phyloP scores from a whole-genome alignment of 2,888 invertebrate genomes.

The Ceriagrion tenellum region DNA sequence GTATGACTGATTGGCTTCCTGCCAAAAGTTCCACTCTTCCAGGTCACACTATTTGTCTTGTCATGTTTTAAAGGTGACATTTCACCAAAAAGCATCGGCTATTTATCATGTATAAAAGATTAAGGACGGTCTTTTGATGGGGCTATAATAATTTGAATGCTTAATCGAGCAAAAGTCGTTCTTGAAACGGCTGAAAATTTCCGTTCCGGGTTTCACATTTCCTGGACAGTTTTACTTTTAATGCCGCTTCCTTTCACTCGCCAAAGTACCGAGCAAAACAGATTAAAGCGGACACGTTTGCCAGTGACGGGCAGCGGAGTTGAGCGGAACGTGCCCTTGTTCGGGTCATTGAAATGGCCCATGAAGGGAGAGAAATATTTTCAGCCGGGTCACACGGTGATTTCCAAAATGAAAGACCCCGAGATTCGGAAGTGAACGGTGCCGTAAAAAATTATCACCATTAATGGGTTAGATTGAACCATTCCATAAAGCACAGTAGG shows the following conservation, averaged over 20 bases:
- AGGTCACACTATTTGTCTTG: not conserved
- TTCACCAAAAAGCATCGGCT: not conserved
- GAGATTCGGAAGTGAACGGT: not conserved
- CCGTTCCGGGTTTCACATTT: not conserved
- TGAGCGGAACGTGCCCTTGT: not conserved
- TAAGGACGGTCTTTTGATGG: not conserved
- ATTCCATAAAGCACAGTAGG: not conserved
- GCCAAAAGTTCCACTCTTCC: not conserved
- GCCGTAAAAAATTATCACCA: not conserved
- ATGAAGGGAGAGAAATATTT: not conserved
- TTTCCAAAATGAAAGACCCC: not conserved
- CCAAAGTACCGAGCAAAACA: not conserved
- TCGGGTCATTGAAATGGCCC: not conserved
- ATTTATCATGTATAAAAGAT: not conserved
- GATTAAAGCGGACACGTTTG: not conserved
- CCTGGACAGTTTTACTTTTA: not conserved
- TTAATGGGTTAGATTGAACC: not conserved
- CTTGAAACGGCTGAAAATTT: not conserved
- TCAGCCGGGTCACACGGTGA: not conserved
- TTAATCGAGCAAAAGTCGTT: not conserved
- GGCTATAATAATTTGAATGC: not conserved
- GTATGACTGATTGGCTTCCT: not conserved
- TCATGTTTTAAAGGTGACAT: not conserved
- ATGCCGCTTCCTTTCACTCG: not conserved
- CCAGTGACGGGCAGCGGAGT: not conserved